Base-by-base conservation (phyloP, 2,797 vertebrate genomes). In the Sarcoramphus papa region DNA sequence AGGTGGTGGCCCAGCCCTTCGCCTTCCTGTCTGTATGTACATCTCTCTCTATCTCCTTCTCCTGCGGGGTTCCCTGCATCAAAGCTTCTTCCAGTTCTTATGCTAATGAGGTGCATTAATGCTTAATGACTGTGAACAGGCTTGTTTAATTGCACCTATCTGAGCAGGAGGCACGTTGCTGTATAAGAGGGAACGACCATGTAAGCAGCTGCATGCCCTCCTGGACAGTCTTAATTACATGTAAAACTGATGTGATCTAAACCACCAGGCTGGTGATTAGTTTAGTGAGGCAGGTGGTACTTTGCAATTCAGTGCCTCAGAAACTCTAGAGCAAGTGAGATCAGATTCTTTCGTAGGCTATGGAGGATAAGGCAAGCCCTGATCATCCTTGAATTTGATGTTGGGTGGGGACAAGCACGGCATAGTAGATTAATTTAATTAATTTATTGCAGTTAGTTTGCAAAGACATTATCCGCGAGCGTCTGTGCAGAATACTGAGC, bases 81-180 rank as follows among this genome's bases (percentile, higher is more conserved):
- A 89, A 96, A 97, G 96, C 95, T 88, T 80, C 96, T 97, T 97
- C 98, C 97, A 86, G 94, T 98, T 98, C 97, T 96, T 97, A 98
- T 97, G 97, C 97, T 98, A 98, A 98, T 98, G 97, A 98, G 97
- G 96, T 97, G 96, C 93, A 96, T 97, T 97, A 97, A 98, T 97
- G 97, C 97, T 97, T 98, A 97, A 98, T 98, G 98, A 98, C 97
- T 97, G 96, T 96, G 96, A 98, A 95, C 92, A 94, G 95, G 94
- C 74, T 87, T 96, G 95, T 97, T 96, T 98, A 97, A 98, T 98
- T 98, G 98, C 97, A 97, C 96, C 98, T 98, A 97, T 96, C 97
- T 92, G 95, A 97, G 97, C 97, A 94, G 97, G 97, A 97, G 98
- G 97, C 96, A 96, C 95, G 92, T 97, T 96, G 97, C 97, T 95